Conservation (phyloP, 1,140 invertebrate genomes). For the Bombus confusus region DNA sequence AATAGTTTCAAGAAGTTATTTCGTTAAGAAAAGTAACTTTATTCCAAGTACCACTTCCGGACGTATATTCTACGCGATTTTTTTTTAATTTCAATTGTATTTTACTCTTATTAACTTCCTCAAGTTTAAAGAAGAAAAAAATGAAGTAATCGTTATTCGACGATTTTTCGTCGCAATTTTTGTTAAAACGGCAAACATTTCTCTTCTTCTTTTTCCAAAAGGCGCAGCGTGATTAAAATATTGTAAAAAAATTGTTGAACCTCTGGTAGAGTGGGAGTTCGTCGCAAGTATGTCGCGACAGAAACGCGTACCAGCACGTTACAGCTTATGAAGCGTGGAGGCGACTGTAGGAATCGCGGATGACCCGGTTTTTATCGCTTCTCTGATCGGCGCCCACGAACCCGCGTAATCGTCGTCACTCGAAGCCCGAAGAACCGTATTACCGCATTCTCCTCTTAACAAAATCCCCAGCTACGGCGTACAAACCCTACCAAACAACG, state of each 20-base stretch:
- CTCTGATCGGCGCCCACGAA: constrained; percentile 38
- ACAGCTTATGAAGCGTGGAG: constrained; percentile 4
- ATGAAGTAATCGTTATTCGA: no score
- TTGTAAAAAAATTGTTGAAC: neutral
- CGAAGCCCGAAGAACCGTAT: neutral
- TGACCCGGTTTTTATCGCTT: constrained; percentile 54
- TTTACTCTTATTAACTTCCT: no score
- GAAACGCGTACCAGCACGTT: neutral
- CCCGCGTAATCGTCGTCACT: constrained; percentile 23
- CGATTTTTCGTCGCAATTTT: no score
- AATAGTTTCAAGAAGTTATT: neutral
- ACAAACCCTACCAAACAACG: neutral
- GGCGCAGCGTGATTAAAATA: no score
- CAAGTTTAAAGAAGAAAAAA: no score
- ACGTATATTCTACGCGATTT: no score
- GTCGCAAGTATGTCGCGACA: neutral
- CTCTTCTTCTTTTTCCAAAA: no score
- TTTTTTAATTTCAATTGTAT: no score
- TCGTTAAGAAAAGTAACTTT: neutral
- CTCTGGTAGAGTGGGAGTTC: neutral
- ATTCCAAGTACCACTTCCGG: neutral
- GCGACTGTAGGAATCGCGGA: constrained; percentile 55
- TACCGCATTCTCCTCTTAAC: neutral
- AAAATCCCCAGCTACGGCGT: neutral
- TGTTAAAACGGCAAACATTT: neutral